phyloP scores from a whole-genome alignment of 2,797 vertebrate species.

The Dallia pectoralis region DNA sequence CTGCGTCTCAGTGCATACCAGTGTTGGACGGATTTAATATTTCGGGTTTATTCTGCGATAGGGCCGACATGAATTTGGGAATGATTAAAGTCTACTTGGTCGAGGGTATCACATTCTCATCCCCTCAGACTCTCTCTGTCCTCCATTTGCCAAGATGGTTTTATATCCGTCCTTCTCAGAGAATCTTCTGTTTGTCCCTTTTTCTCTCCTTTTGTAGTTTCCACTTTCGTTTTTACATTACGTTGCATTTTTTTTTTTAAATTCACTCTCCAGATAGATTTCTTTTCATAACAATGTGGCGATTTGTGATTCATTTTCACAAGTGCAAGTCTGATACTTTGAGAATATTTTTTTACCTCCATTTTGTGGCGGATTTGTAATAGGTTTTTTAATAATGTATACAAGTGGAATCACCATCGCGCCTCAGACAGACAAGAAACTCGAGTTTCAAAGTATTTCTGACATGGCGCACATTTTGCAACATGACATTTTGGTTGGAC shows the following conservation, averaged over 20 bases:
- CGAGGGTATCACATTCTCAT: conserved; percentile 56
- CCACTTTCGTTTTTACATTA: no score
- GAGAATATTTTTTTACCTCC: no score
- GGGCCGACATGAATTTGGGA: conserved; percentile 62
- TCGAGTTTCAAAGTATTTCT: no score
- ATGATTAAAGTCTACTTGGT: conserved; percentile 55
- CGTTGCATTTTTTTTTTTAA: no score
- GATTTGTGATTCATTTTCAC: not conserved
- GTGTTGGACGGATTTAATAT: conserved; percentile 50
- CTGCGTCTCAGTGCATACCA: conserved; percentile 51
- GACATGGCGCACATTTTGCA: no score
- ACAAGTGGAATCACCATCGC: no score
- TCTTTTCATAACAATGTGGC: conserved; percentile 1
- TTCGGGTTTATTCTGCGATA: conserved; percentile 64
- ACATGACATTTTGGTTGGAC: no score
- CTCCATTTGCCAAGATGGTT: conserved; percentile 41
- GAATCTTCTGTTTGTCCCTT: conserved; percentile 3
- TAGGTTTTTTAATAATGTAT: no score
- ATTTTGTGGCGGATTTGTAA: no score
- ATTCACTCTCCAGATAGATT: not conserved
- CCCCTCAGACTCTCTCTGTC: conserved; percentile 20
- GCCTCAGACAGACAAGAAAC: no score
- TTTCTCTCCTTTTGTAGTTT: conserved; percentile 8
- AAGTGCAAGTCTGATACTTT: no score
- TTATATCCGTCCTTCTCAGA: conserved; percentile 45